Evolutionary conservation across 92 coral and sea anemone species (phyloP), one percentile per base, ranked within the genome.

Genomic region (Epizoanthus stellaris): DNA sequence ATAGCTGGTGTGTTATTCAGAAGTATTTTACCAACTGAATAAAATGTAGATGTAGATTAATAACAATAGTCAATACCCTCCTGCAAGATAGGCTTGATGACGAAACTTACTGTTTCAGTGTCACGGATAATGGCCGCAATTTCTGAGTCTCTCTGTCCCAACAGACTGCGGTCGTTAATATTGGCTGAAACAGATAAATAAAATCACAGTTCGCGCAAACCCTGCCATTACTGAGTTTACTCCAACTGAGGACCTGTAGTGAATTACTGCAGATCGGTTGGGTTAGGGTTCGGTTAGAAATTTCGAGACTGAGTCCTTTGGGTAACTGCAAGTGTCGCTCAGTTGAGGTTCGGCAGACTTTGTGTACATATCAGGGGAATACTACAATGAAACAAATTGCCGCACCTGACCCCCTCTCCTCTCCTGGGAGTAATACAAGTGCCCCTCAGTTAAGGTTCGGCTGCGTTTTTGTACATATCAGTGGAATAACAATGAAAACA

Each of bases 71-170:
- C 23, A n/a, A 30, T 12, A 25, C 85, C 54, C 52, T 39, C 16
- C 9, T 42, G 36, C 21, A 49, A 0, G 47, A 23, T 7, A 53
- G 56, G 59, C 43, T 21, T 36, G 67, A 64, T 43, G 43, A 80
- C 19, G 40, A 13, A 45, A 67, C 98, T 92, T 85, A 96, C 98
- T 70, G 88, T 89, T 67, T 94, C 95, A 15, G 70, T 85, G 84
- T 96, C 98, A 56, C 88, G 85, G 8, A 94, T 80, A 53, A 94
- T 66, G 53, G 93, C 92, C n/a, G 98, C 98, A 80, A 96, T 91
- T 86, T 96, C 98, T 9, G 98, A 96, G 80, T 96, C 98, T 67
- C 98, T 91, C 57, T 87, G 87, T 20, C 98, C 98, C 67, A 96
- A 88, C 76, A 96, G 81, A 76, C 98, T 96, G 54, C 98, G 94